Percentiles rank a stretch among this genome's conserved stretches.
Evolutionary conservation across 2,888 invertebrate species (phyloP).

Genomic region (Stenchaetothrips biformis): DNA sequence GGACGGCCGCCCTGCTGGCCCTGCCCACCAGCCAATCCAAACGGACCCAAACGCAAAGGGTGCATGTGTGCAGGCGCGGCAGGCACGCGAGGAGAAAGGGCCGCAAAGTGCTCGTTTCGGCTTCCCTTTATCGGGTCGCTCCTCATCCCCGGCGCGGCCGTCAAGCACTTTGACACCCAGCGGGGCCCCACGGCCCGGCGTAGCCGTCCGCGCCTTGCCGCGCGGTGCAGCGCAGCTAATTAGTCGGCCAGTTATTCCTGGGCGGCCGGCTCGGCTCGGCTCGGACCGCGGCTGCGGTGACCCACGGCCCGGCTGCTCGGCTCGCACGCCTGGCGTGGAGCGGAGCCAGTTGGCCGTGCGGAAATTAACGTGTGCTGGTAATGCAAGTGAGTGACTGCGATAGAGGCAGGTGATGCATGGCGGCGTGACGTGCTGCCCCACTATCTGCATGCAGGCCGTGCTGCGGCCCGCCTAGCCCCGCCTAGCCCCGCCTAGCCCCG

Average conservation of each 20-base stretch:
- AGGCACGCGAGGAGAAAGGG: background rate
- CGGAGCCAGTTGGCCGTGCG: background rate
- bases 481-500: background rate
- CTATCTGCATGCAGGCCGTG: background rate
- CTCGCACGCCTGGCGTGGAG: background rate
- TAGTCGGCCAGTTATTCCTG: constrained; percentile 5
- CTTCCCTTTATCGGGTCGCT: too few species aligned
- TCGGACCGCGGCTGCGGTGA: background rate
- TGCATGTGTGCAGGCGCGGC: too few species aligned
- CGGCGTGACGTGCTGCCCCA: background rate
- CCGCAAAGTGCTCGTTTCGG: too few species aligned
- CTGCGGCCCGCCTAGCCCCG: background rate
- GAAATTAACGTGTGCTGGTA: constrained; percentile 6
- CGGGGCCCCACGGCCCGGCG: too few species aligned
- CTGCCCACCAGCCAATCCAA: too few species aligned
- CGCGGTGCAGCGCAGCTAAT: background rate
- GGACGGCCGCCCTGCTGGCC: background rate
- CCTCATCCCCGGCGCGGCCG: too few species aligned
- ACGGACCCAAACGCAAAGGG: too few species aligned
- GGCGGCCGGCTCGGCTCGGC: background rate
- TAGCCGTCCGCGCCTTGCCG: too few species aligned
- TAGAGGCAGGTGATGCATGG: constrained; percentile 1
- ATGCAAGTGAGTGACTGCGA: background rate
- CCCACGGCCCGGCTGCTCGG: background rate
- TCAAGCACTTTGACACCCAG: too few species aligned